These are phyloP conservation scores for Epinotia ramella DNA, from an alignment of 2,888 invertebrate genomes.

Conservation along the genomic window DNA sequence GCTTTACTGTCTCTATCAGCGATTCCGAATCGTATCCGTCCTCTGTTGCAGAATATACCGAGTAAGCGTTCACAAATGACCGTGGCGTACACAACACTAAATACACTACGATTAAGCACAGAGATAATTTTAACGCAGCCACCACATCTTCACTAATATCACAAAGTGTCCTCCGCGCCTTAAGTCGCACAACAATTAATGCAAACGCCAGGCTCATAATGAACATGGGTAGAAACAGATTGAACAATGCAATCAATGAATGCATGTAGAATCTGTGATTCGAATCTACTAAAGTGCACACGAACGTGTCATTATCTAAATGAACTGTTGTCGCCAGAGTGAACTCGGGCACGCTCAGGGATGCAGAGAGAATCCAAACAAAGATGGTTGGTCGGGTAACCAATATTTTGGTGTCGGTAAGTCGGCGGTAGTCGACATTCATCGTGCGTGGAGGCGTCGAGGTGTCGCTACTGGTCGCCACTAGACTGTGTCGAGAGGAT, in stretches of 20 bases:
- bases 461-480: slow-evolving; percentile 74
- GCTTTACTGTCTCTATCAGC: slow-evolving; percentile 52
- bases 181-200: slow-evolving; percentile 68
- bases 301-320: slow-evolving; percentile 64
- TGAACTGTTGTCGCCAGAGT: slow-evolving; percentile 80
- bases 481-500: slow-evolving; percentile 79
- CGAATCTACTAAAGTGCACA: slow-evolving; percentile 83
- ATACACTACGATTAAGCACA: slow-evolving; percentile 70
- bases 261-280: slow-evolving; percentile 78
- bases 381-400: slow-evolving; percentile 83
- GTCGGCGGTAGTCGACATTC: slow-evolving; percentile 81
- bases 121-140: slow-evolving; percentile 70
- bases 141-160: slow-evolving; percentile 62
- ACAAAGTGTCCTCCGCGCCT: slow-evolving; percentile 58
- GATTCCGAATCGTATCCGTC: slow-evolving; percentile 56
- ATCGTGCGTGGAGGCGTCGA: slow-evolving; percentile 81
- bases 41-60: slow-evolving; percentile 62
- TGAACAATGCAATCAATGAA: slow-evolving; percentile 72
- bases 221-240: slow-evolving; percentile 70
- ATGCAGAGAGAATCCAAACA: slow-evolving; percentile 85
- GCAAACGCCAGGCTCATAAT: slow-evolving; percentile 65
- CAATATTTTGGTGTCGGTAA: slow-evolving; percentile 73
- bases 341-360: slow-evolving; percentile 86
- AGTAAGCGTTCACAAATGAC: slow-evolving; percentile 65
- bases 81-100: slow-evolving; percentile 71